Conservation (phyloP, 2,113 vertebrate genomes). For the Pangasianodon gigas region DNA sequence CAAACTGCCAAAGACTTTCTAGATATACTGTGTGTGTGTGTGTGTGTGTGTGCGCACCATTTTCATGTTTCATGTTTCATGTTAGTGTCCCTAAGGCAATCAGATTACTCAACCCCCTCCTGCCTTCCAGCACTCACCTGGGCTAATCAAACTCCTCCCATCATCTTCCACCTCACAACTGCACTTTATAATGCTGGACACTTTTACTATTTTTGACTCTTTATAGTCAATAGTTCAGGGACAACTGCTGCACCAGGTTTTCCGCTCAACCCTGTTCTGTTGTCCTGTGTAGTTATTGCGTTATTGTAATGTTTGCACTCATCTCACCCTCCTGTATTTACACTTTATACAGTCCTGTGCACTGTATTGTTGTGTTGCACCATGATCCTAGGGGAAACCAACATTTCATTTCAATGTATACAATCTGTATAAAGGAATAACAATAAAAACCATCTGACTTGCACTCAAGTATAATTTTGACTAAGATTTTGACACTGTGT, state of each 20-base stretch:
- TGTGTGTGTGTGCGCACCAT: too few species aligned
- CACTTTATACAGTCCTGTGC: too few species aligned
- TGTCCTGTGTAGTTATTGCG: too few species aligned
- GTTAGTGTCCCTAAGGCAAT: background rate
- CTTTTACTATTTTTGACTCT: background rate
- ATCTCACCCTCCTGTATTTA: too few species aligned
- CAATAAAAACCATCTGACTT: background rate
- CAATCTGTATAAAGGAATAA: background rate
- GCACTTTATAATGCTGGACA: background rate
- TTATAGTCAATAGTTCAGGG: background rate
- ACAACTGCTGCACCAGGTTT: background rate
- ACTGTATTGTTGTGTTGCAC: background rate
- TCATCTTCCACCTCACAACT: background rate
- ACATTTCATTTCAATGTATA: background rate
- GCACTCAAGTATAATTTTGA: background rate
- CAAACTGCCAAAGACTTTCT: too few species aligned
- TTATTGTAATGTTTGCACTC: too few species aligned
- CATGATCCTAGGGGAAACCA: background rate
- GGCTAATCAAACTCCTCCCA: background rate
- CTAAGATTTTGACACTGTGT: background rate
- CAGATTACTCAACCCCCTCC: background rate
- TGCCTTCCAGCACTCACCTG: too few species aligned
- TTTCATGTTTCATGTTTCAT: too few species aligned
- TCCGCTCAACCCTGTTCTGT: background rate
- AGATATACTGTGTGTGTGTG: too few species aligned